Evolutionary conservation across 2,888 invertebrate species (phyloP).

Genomic region (Rhagium mordax): DNA sequence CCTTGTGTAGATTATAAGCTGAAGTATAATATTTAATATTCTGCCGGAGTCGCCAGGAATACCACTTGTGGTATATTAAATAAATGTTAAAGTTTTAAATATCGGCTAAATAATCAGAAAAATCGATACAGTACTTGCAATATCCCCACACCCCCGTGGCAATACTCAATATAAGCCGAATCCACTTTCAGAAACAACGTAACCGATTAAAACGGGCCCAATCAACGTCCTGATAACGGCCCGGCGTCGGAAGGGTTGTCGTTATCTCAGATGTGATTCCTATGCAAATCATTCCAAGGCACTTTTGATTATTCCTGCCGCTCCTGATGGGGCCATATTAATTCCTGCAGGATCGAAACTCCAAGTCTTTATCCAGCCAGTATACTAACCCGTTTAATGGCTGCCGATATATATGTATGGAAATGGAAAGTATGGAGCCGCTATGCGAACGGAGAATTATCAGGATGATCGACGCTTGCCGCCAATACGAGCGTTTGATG

Average conservation of each 20-base stretch:
- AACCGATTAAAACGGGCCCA: slow-evolving; percentile 53
- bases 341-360: slow-evolving; percentile 47
- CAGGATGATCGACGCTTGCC: background rate
- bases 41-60: too few relatives aligned
- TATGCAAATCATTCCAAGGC: slow-evolving; percentile 60
- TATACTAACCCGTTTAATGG: slow-evolving; percentile 13
- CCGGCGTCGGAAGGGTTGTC: slow-evolving; percentile 59
- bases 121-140: too few relatives aligned
- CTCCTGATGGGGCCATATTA: slow-evolving; percentile 52
- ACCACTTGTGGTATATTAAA: too few relatives aligned
- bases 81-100: too few relatives aligned
- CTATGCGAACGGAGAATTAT: background rate
- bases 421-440: background rate
- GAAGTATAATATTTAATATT: too few relatives aligned
- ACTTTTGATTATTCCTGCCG: slow-evolving; percentile 59
- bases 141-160: background rate
- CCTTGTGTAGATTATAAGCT: too few relatives aligned
- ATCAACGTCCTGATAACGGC: slow-evolving; percentile 55
- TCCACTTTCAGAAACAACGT: slow-evolving; percentile 32
- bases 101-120: too few relatives aligned
- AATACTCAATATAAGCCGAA: slow-evolving; percentile 22
- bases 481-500: background rate
- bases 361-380: slow-evolving; percentile 21
- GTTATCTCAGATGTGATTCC: slow-evolving; percentile 62
- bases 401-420: slow-evolving; percentile 8